A percentile compares a stretch with the other conserved stretches of the same genome.
Conservation (phyloP, 1,140 invertebrate genomes). For the Platyscapa corneri region DNA sequence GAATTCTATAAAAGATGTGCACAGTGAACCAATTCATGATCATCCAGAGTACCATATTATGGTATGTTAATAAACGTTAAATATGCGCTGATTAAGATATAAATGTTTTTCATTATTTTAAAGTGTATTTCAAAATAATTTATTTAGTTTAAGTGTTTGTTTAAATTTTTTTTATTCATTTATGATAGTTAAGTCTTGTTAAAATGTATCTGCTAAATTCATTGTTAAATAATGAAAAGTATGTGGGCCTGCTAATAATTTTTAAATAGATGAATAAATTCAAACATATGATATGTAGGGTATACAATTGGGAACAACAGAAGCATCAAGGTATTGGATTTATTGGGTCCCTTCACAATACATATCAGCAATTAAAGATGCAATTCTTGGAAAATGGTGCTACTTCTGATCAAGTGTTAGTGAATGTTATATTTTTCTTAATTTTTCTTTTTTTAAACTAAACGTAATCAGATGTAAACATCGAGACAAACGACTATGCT, state of each 20-base stretch:
- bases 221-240: not conserved
- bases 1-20: slow-evolving; percentile 90
- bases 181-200: not conserved
- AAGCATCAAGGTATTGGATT: slow-evolving; percentile 93
- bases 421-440: slow-evolving; percentile 55
- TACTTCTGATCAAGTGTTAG: slow-evolving; percentile 78
- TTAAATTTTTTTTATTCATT: slow-evolving; percentile 8
- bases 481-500: slow-evolving; percentile 69
- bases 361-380: slow-evolving; percentile 93
- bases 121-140: not conserved
- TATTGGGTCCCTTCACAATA: slow-evolving; percentile 97
- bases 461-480: slow-evolving; percentile 62
- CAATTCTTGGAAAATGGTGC: slow-evolving; percentile 91
- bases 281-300: slow-evolving; percentile 75
- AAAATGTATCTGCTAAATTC: not conserved
- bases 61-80: slow-evolving; percentile 75
- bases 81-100: not conserved
- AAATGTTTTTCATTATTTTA: not conserved
- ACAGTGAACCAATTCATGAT: slow-evolving; percentile 90
- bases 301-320: slow-evolving; percentile 90
- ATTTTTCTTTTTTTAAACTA: slow-evolving; percentile 39
- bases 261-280: not conserved
- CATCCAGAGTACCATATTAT: slow-evolving; percentile 95
- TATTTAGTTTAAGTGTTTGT: slow-evolving; percentile 10
- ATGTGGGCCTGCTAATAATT: not conserved